phyloP scores from a whole-genome alignment of 2,113 vertebrate genomes.

The Passer montanus region DNA sequence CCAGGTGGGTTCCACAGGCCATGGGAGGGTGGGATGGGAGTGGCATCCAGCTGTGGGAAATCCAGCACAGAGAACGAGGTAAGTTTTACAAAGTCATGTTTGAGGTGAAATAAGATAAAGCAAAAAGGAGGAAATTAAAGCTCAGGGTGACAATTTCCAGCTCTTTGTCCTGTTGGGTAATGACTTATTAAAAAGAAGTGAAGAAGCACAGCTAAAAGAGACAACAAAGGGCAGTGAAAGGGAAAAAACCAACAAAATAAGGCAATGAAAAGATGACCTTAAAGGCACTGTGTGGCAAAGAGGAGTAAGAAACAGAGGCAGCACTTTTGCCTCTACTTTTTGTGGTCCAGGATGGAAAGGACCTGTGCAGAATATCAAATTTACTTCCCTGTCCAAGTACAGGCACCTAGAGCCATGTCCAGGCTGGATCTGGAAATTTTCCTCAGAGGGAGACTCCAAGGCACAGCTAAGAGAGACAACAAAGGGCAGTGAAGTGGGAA shows the following conservation, averaged over 20 bases:
- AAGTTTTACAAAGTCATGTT: background rate
- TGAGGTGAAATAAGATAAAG: background rate
- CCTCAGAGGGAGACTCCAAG: accelerated
- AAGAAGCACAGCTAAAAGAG: background rate
- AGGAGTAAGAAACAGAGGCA: background rate
- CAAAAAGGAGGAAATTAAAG: background rate
- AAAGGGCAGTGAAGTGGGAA: background rate
- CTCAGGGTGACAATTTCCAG: background rate
- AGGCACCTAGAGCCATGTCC: background rate
- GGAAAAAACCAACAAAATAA: background rate
- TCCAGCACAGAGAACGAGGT: background rate
- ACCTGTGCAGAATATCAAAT: background rate
- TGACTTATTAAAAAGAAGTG: background rate
- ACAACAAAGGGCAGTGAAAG: background rate
- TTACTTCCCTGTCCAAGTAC: background rate
- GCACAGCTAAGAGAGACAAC: background rate
- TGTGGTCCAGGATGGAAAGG: background rate
- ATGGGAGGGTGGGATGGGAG: background rate
- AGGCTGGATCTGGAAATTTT: background rate
- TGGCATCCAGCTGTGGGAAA: background rate
- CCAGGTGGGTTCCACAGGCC: no score
- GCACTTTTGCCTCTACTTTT: background rate
- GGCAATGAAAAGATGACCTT: background rate
- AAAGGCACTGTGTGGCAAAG: background rate
- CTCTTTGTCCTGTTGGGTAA: background rate